These are phyloP conservation scores for Botrylloides violaceus DNA, from an alignment of 23 tunicate species.

Conservation along the genomic window DNA sequence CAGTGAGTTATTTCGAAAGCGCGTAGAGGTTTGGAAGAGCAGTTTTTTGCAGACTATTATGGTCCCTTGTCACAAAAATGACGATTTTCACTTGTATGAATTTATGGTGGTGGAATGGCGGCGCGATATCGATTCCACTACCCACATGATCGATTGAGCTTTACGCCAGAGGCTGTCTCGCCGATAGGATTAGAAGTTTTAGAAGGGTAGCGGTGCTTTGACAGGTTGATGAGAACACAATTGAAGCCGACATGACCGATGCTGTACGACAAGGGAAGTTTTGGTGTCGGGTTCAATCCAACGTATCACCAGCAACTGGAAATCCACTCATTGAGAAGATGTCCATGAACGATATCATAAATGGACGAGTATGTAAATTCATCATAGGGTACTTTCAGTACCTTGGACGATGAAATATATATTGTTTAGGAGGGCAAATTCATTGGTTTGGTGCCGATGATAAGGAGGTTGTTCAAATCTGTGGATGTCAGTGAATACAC, in stretches of 20 bases:
- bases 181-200: too few relatives aligned
- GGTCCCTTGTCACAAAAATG: too few relatives aligned
- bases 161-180: too few relatives aligned
- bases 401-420: too few relatives aligned
- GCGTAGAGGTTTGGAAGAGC: not conserved
- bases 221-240: conserved; percentile 78
- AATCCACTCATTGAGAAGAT: conserved; percentile 21
- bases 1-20: not conserved
- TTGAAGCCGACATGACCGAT: conserved; percentile 51
- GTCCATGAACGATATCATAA: conserved; percentile 63
- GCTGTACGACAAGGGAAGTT: conserved; percentile 70
- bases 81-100: too few relatives aligned
- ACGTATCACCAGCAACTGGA: not conserved
- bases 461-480: not conserved
- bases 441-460: not conserved
- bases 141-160: too few relatives aligned
- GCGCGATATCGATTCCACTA: too few relatives aligned
- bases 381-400: too few relatives aligned
- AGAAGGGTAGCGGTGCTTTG: too few relatives aligned
- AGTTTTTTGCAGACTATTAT: too few relatives aligned
- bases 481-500: not conserved
- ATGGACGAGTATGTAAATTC: conserved; percentile 75
- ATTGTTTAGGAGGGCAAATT: not conserved
- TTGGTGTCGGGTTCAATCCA: conserved; percentile 48
- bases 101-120: too few relatives aligned